Percentiles rank a stretch among this genome's conserved stretches.
These are phyloP conservation scores for Urosaurus nigricauda DNA, from an alignment of 2,797 vertebrate genomes.

Conservation along the genomic window DNA sequence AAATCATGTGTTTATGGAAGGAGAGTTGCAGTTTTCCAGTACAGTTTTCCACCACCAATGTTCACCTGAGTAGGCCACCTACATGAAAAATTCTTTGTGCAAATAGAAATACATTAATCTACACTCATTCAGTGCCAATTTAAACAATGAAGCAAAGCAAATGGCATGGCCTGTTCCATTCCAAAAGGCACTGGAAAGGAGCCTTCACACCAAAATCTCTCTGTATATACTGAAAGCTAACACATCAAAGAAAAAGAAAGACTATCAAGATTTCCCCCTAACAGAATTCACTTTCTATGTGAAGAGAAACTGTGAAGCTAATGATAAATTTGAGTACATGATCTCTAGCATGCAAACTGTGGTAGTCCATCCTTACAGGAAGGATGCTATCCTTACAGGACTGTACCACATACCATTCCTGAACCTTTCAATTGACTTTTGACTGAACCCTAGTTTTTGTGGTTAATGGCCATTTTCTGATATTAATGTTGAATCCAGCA, in stretches of 20 bases:
- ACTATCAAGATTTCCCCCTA: not conserved
- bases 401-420: not conserved
- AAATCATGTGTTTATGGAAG: not conserved
- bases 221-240: not conserved
- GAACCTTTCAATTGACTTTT: not conserved
- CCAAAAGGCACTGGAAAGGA: not conserved
- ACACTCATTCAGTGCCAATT: not conserved
- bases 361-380: not conserved
- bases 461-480: slow-evolving; percentile 11
- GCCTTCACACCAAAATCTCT: not conserved
- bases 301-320: not conserved
- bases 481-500: slow-evolving; percentile 10
- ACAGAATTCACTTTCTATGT: not conserved
- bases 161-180: not conserved
- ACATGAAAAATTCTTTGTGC: not conserved
- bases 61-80: not conserved
- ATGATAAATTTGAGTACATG: not conserved
- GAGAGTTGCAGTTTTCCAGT: not conserved
- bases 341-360: not conserved
- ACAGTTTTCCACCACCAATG: not conserved
- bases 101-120: not conserved
- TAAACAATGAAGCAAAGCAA: slow-evolving; percentile 5
- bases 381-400: not conserved
- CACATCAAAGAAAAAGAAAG: not conserved
- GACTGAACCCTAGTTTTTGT: not conserved